Evolutionary conservation across 2,888 invertebrate genomes (phyloP), one percentile per base, ranked within the genome.

Genomic region (Nomada fucata): DNA sequence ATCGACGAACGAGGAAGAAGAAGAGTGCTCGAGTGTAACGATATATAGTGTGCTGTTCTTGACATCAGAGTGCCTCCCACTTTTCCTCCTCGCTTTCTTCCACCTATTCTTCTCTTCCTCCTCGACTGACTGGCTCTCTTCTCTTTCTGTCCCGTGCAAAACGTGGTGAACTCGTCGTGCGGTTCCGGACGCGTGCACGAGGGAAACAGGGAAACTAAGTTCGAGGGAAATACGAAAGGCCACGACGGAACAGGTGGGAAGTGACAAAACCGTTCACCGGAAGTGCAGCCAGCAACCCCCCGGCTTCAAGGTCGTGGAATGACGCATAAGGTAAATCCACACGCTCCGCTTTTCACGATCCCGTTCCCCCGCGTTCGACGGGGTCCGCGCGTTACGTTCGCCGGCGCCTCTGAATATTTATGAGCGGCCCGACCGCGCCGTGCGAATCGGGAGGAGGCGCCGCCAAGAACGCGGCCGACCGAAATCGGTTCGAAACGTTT

Each of bases 311-410:
- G 86, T 88, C 90, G 90, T 92, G 93, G 93, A 92, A 93, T 93
- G 93, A 92, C 92, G 90, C 88, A 91, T 88, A 92, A 93, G 93
- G 93, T 93, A 92, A 92, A 82, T 71, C 59, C 57, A 79, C 76
- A 75, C 73, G 18, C 55, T 23, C 76, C 59, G 69, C 67, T 70
- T 59, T 23, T 9, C 15, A 9, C 60, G 63, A 13, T 52, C 53
- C 26, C 13, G 20, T 60, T 36, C 44, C 47, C 29, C 29, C 29
- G 1, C 23, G 67, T 47, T 18, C 44, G 18, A 53, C 13, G 63
- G 52, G 60, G 73, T 26, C 13, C 63, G 29, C 65, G 52, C 15
- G 61, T 11, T 47, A 52, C 23, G 52, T 53, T 64, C 60, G 67
- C 23, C 59, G 64, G 29, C 26, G 74, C 55, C 65, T 71, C 64